Percentiles rank a stretch among this genome's conserved stretches.
phyloP scores from a whole-genome alignment of 35 echinoderm and acorn worm species.

The Diadema setosum region DNA sequence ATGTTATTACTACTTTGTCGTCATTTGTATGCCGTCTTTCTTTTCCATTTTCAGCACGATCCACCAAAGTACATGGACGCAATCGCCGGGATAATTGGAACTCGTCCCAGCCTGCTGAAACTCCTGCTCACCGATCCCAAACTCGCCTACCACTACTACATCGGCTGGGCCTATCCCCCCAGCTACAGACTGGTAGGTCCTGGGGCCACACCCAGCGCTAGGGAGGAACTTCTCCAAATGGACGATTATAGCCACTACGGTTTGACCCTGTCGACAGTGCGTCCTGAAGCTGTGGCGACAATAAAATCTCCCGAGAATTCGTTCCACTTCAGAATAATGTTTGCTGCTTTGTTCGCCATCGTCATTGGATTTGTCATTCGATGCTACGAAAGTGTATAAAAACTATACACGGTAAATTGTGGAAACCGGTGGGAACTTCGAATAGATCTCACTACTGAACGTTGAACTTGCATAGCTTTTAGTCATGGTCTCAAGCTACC shows the following conservation, averaged over 20 bases:
- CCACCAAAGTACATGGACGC: constrained; percentile 29
- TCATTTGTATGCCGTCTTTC: too few relatives aligned
- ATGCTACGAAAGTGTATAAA: too few relatives aligned
- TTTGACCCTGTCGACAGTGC: neutral
- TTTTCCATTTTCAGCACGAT: neutral
- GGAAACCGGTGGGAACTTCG: too few relatives aligned
- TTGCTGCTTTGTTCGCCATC: too few relatives aligned
- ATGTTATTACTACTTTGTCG: too few relatives aligned
- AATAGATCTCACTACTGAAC: too few relatives aligned
- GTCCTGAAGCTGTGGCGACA: neutral
- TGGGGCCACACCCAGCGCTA: neutral
- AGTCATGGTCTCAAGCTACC: too few relatives aligned
- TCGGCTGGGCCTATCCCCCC: constrained; percentile 16
- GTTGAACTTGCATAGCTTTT: too few relatives aligned
- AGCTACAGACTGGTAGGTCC: constrained; percentile 45
- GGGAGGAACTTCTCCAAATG: neutral
- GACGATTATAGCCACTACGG: neutral
- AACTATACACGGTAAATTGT: too few relatives aligned
- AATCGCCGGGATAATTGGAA: constrained; percentile 37
- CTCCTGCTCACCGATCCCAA: constrained; percentile 34
- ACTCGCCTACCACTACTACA: constrained; percentile 39
- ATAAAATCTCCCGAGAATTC: too few relatives aligned
- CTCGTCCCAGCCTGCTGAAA: neutral
- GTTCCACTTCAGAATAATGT: too few relatives aligned
- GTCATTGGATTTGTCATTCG: too few relatives aligned